Percentiles rank a stretch among this genome's conserved stretches.
Conservation (phyloP, 2,888 invertebrate genomes). For the Helleia helle region DNA sequence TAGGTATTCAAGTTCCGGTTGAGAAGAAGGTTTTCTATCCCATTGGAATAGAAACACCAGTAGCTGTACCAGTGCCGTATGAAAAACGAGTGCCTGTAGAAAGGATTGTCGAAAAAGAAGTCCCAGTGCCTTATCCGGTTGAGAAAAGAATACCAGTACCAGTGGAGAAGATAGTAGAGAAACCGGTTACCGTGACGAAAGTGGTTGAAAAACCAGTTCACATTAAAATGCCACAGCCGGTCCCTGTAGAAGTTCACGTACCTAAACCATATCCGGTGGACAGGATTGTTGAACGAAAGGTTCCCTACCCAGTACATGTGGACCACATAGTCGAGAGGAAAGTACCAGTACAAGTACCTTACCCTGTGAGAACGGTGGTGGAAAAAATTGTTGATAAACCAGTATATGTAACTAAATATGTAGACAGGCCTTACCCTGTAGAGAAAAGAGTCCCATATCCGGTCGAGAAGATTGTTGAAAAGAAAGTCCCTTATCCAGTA, state of each 20-base stretch:
- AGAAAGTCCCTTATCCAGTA: slow-evolving; percentile 68
- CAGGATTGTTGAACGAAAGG: slow-evolving; percentile 63
- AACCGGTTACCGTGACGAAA: slow-evolving; percentile 66
- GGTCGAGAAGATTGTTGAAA: slow-evolving; percentile 66
- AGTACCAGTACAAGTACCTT: slow-evolving; percentile 52
- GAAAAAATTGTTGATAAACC: slow-evolving; percentile 75
- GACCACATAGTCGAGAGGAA: slow-evolving; percentile 66
- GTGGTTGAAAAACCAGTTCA: slow-evolving; percentile 56
- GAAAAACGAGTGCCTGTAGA: slow-evolving; percentile 50
- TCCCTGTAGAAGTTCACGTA: slow-evolving; percentile 46
- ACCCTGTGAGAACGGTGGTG: slow-evolving; percentile 61
- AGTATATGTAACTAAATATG: slow-evolving; percentile 57
- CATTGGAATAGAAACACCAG: slow-evolving; percentile 51
- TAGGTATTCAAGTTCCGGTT: slow-evolving; percentile 43
- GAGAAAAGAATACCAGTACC: slow-evolving; percentile 71
- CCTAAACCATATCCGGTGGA: slow-evolving; percentile 67
- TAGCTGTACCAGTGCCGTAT: slow-evolving; percentile 54
- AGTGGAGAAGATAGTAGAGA: slow-evolving; percentile 70
- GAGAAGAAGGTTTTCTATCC: slow-evolving; percentile 52
- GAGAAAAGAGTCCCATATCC: slow-evolving; percentile 60
- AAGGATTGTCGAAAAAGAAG: slow-evolving; percentile 55
- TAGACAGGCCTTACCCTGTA: slow-evolving; percentile 61
- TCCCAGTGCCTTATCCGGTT: slow-evolving; percentile 59
- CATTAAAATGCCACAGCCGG: slow-evolving; percentile 52
- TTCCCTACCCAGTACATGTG: slow-evolving; percentile 54